Evolutionary conservation across 2,113 vertebrate genomes (phyloP), one percentile per base, ranked within the genome.

Genomic region (Circaetus cinerascens): DNA sequence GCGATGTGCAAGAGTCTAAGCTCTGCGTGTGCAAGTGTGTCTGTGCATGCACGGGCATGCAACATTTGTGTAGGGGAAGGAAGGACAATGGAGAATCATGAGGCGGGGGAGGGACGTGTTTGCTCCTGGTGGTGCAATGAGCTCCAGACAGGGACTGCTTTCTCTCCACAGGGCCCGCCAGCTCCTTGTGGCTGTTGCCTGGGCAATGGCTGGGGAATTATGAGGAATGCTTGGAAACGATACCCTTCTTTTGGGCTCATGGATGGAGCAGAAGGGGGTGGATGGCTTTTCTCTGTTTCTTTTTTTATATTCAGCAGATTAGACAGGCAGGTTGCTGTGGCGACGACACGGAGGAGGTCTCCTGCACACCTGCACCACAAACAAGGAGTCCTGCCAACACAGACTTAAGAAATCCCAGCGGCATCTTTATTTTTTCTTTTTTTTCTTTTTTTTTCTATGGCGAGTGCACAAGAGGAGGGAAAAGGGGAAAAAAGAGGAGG

Each of bases 301-400:
- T 94, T 98, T 96, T 98, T 98, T 97, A 98, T 98, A 98, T 98
- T 97, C 97, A 98, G 95, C 95, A 98, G 98, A 98, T 98, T 98
- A 98, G 97, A 98, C 95, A 92, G 80, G 87, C 95, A 97, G 97
- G 98, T 99, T 99, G 98, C 98, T 98, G 98, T 98, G 98, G 98
- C 25, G 95, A 98, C 81, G 4, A 97, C 97, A 98, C 43, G 32
- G 97, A 98, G 97, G 96, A 98, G 97, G 96, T 97, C 97, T 97
- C 90, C 89, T 32, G 95, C 97, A 98, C 98, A 98, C 98, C 98
- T 99, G 98, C 98, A 97, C 95, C 91, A 63, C 85, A 97, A 96
- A 95, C 48, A 95, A 93, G 43, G 73, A 97, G 75, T 95, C 79
- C 85, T 76, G 94, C 96, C 97, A 97, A 89, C 55, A 50, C 73